Conservation (phyloP, 2,888 invertebrate genomes). For the Agonopterix alstromeriana region DNA sequence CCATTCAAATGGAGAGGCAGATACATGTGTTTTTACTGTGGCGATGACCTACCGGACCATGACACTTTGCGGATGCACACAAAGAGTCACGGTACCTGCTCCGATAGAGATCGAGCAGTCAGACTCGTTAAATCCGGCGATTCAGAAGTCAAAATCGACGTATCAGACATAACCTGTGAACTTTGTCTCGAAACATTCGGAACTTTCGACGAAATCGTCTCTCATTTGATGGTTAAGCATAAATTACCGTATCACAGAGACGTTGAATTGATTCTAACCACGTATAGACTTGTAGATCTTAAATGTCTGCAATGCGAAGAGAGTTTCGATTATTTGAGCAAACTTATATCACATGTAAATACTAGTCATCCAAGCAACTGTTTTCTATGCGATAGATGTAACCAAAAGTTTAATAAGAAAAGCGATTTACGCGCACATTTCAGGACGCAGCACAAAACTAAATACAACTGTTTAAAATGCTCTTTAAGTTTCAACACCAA, state of each 20-base stretch:
- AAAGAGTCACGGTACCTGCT: slow-evolving; percentile 38
- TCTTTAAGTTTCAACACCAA: slow-evolving; percentile 28
- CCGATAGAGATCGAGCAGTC: slow-evolving; percentile 38
- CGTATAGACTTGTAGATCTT: slow-evolving; percentile 43
- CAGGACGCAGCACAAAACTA: slow-evolving; percentile 35
- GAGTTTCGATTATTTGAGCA: slow-evolving; percentile 32
- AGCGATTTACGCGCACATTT: slow-evolving; percentile 42
- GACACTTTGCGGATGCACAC: slow-evolving; percentile 41
- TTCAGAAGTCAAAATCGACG: slow-evolving; percentile 54
- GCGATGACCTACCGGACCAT: slow-evolving; percentile 33
- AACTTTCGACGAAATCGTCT: slow-evolving; percentile 26
- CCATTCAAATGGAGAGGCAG: slow-evolving; percentile 63
- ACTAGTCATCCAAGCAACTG: slow-evolving; percentile 33
- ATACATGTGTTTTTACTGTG: slow-evolving; percentile 60
- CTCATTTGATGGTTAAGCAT: slow-evolving; percentile 44
- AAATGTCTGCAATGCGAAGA: slow-evolving; percentile 46
- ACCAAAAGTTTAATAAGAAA: slow-evolving; percentile 43
- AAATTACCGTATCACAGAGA: slow-evolving; percentile 34
- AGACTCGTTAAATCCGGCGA: slow-evolving; percentile 42
- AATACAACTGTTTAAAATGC: slow-evolving; percentile 42
- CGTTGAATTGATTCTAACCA: slow-evolving; percentile 30
- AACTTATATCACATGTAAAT: slow-evolving; percentile 49
- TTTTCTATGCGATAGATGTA: slow-evolving; percentile 38
- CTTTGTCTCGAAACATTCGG: slow-evolving; percentile 32
- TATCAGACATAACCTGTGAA: slow-evolving; percentile 46